These are phyloP conservation scores for Patella ulyssiponensis DNA, from an alignment of 2,888 invertebrate genomes.

Conservation along the genomic window DNA sequence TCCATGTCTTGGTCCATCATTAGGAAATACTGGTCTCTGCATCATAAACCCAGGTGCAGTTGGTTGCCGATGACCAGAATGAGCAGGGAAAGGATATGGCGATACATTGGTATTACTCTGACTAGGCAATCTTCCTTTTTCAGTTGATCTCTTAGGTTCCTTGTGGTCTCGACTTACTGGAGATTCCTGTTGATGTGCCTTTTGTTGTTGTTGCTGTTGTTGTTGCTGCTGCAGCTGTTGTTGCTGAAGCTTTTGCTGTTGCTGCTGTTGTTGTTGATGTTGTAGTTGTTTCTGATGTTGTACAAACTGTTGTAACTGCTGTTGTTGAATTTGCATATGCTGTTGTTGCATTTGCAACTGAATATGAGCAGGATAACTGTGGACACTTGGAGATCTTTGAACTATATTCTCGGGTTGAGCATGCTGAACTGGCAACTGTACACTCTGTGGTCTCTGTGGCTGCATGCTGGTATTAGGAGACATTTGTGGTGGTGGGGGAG, in stretches of 20 bases:
- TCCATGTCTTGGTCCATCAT: conserved; percentile 8
- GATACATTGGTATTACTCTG: not conserved
- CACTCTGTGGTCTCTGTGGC: conserved; percentile 30
- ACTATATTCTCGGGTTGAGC: conserved; percentile 1
- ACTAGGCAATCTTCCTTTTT: not conserved
- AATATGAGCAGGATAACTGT: conserved; percentile 15
- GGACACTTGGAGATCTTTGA: conserved; percentile 15
- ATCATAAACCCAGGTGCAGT: not conserved
- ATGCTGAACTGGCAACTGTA: conserved; percentile 24
- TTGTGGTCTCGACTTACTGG: not conserved
- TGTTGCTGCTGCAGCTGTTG: conserved; percentile 22
- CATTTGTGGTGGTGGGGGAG: conserved; percentile 8
- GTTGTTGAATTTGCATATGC: conserved; percentile 8
- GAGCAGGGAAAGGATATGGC: not conserved
- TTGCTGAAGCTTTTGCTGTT: conserved; percentile 30
- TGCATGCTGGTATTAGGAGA: conserved; percentile 23
- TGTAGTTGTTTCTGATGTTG: conserved; percentile 21
- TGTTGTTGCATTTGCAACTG: conserved; percentile 31
- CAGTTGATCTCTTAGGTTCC: not conserved
- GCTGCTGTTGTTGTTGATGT: conserved; percentile 29
- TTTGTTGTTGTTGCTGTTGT: conserved; percentile 22
- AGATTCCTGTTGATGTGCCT: conserved; percentile 25
- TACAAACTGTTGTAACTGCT: not conserved
- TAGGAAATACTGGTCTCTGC: not conserved
- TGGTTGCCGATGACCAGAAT: not conserved